phyloP scores from a whole-genome alignment of 2,888 invertebrate species.

The Agonum fuliginosum region DNA sequence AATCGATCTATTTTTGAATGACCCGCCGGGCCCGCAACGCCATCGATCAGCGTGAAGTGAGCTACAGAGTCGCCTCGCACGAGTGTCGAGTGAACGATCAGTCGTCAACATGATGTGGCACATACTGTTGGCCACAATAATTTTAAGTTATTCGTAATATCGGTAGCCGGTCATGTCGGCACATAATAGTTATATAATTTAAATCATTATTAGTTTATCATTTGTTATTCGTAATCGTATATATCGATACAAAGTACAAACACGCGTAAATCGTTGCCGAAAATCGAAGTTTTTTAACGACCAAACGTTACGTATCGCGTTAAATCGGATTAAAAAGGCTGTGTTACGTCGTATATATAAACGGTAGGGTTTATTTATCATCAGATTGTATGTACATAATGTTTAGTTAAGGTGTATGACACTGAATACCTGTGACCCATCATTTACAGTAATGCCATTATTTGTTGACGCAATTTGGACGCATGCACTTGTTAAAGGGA shows the following conservation, averaged over 20 bases:
- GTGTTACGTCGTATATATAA: slow-evolving; percentile 67
- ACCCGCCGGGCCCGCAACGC: slow-evolving; percentile 63
- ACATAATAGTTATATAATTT: slow-evolving; percentile 72
- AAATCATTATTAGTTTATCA: slow-evolving; percentile 68
- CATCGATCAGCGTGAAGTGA: slow-evolving; percentile 61
- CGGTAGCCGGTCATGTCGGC: slow-evolving; percentile 71
- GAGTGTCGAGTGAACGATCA: slow-evolving; percentile 66
- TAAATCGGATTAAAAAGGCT: slow-evolving; percentile 65
- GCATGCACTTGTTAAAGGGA: slow-evolving; percentile 50
- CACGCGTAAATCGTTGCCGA: slow-evolving; percentile 71
- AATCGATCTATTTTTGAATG: slow-evolving; percentile 63
- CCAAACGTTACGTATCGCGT: slow-evolving; percentile 67
- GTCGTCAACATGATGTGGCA: slow-evolving; percentile 75
- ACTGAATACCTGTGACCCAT: slow-evolving; percentile 41
- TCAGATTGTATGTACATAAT: slow-evolving; percentile 11
- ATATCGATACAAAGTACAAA: slow-evolving; percentile 72
- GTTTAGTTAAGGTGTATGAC: slow-evolving; percentile 31
- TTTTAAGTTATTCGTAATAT: slow-evolving; percentile 71
- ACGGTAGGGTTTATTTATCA: slow-evolving; percentile 63
- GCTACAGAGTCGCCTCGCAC: slow-evolving; percentile 66
- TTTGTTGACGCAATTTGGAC: slow-evolving; percentile 57
- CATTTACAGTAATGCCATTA: slow-evolving; percentile 54
- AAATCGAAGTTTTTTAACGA: slow-evolving; percentile 69
- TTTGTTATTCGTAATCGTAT: slow-evolving; percentile 70
- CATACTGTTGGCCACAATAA: slow-evolving; percentile 72